phyloP scores from a whole-genome alignment of 2,113 vertebrate species.

The Spheniscus mendiculus region DNA sequence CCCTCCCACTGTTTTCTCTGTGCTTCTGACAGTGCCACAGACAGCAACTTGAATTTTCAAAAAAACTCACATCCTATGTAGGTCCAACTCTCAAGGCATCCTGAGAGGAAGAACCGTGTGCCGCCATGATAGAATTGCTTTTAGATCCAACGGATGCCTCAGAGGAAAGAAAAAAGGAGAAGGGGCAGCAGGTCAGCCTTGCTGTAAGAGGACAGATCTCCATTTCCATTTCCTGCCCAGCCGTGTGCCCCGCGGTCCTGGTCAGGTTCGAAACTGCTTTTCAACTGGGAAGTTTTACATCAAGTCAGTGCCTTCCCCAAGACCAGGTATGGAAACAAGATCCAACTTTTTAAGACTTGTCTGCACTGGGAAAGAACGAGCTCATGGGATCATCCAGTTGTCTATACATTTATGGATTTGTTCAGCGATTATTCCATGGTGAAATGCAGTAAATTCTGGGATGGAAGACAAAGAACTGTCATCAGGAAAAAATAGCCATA shows the following conservation, averaged over 20 bases:
- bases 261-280: neutral
- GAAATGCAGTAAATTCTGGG: slow-evolving; percentile 1
- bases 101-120: neutral
- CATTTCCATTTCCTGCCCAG: neutral
- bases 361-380: neutral
- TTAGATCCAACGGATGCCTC: neutral
- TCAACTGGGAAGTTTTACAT: neutral
- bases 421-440: neutral
- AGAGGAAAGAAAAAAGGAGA: neutral
- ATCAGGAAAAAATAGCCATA: neutral
- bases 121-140: neutral
- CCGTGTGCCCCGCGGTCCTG: accelerated
- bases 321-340: neutral
- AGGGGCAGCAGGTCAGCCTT: neutral
- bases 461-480: neutral
- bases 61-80: neutral
- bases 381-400: neutral
- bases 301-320: neutral
- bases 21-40: neutral
- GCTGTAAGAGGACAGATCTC: neutral
- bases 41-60: neutral
- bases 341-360: neutral
- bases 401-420: neutral
- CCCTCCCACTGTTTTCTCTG: neutral
- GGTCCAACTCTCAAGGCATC: slow-evolving; percentile 40